These are phyloP conservation scores for Nothobranchius furzeri DNA, from an alignment of 2,113 vertebrate species.

Conservation along the genomic window DNA sequence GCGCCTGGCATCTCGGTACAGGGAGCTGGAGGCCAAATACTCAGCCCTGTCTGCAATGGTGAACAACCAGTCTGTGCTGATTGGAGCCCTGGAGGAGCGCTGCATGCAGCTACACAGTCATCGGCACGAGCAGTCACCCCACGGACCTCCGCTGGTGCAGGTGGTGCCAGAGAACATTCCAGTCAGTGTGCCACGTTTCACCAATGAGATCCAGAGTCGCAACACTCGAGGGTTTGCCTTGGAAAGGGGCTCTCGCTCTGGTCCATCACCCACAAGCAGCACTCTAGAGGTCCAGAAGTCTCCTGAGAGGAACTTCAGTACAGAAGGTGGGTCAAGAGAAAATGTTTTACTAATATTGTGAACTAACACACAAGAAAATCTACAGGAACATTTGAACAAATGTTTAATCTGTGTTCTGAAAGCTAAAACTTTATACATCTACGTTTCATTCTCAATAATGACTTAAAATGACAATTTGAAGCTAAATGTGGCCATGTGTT, in stretches of 20 bases:
- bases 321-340: slow-evolving; percentile 84
- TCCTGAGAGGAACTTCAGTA: slow-evolving; percentile 85
- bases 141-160: slow-evolving; percentile 91
- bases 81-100: slow-evolving; percentile 89
- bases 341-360: too few relatives aligned
- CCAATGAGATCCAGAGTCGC: slow-evolving; percentile 94
- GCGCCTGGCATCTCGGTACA: slow-evolving; percentile 88
- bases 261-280: slow-evolving; percentile 76
- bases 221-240: slow-evolving; percentile 79
- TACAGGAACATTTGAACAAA: too few relatives aligned
- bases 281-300: slow-evolving; percentile 80
- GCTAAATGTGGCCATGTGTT: too few relatives aligned
- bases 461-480: too few relatives aligned
- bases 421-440: too few relatives aligned
- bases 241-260: slow-evolving; percentile 79
- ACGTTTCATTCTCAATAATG: too few relatives aligned
- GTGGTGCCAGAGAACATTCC: slow-evolving; percentile 95
- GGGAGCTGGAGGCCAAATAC: slow-evolving; percentile 89
- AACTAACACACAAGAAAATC: too few relatives aligned
- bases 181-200: slow-evolving; percentile 84
- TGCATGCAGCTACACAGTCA: slow-evolving; percentile 87
- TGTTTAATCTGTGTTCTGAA: too few relatives aligned
- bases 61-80: slow-evolving; percentile 94
- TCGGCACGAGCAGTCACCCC: slow-evolving; percentile 75
- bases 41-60: slow-evolving; percentile 88